phyloP scores from a whole-genome alignment of 2,888 invertebrate genomes.

The Acanthococcus lagerstroemiae region DNA sequence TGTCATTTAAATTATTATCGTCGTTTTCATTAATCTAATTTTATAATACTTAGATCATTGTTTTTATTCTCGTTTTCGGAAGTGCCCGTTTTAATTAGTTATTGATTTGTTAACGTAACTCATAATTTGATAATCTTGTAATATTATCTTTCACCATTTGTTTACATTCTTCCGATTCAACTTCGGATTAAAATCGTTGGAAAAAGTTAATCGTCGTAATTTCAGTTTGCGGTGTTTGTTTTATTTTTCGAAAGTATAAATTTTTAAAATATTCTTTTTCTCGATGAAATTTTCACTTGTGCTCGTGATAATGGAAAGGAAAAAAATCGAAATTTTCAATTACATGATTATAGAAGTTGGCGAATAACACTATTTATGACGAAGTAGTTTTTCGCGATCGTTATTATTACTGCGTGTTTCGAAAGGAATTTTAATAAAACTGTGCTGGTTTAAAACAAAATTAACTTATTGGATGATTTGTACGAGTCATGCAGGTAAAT shows the following conservation, averaged over 20 bases:
- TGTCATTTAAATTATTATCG: too few species aligned
- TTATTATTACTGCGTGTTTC: neutral
- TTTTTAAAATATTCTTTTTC: neutral
- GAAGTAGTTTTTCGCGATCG: neutral
- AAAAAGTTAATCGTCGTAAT: too few species aligned
- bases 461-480: conserved; percentile 37
- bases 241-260: too few species aligned
- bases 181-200: too few species aligned
- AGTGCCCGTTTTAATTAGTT: too few species aligned
- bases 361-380: neutral
- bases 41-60: too few species aligned
- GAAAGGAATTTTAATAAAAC: neutral
- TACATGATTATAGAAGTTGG: neutral
- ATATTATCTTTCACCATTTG: too few species aligned
- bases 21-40: too few species aligned
- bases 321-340: neutral
- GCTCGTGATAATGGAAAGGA: neutral
- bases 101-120: neutral
- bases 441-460: neutral
- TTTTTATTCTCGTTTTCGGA: neutral
- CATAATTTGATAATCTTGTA: too few species aligned
- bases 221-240: too few species aligned
- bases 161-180: too few species aligned
- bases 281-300: neutral
- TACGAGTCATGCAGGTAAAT: conserved; percentile 39